A percentile compares a stretch with the other conserved stretches of the same genome.
Evolutionary conservation across 1,140 invertebrate species (phyloP).

Genomic region (Apis mellifera): DNA sequence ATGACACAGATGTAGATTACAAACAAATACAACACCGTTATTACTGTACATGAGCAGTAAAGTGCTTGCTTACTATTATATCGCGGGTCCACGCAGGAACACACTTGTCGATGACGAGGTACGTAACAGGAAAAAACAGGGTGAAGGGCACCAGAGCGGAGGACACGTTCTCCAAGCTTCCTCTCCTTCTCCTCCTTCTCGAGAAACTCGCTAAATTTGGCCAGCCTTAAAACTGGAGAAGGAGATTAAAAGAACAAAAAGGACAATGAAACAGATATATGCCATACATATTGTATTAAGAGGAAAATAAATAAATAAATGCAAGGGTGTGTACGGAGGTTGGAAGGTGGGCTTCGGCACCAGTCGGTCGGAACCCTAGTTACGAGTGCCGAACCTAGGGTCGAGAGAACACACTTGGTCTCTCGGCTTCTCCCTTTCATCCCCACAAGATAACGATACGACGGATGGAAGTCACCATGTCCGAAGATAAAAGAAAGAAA

Average conservation of each 20-base stretch:
- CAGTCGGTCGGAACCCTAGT: constrained; percentile 81
- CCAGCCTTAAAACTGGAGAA: no score
- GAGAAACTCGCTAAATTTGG: no score
- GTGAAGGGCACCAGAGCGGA: constrained; percentile 52
- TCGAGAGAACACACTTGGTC: constrained; percentile 71
- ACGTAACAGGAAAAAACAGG: constrained; percentile 62
- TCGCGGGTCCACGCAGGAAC: constrained; percentile 1
- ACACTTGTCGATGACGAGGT: constrained; percentile 42
- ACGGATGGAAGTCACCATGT: neutral
- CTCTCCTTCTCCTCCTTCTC: neutral
- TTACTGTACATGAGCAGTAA: neutral
- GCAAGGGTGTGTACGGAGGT: constrained; percentile 74
- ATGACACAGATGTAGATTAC: no score
- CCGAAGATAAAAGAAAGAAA: neutral
- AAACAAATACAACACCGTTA: no score
- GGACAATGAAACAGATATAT: neutral
- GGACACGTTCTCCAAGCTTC: constrained; percentile 8
- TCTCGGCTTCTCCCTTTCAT: constrained; percentile 71
- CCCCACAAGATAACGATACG: neutral
- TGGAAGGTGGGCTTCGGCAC: constrained; percentile 78
- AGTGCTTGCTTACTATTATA: neutral
- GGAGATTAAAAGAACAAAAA: neutral
- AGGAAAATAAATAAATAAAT: constrained; percentile 16
- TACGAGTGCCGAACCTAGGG: constrained; percentile 82
- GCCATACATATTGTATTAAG: constrained; percentile 39